These are phyloP conservation scores for Nomada goodeniana DNA, from an alignment of 2,888 invertebrate genomes.

Conservation along the genomic window DNA sequence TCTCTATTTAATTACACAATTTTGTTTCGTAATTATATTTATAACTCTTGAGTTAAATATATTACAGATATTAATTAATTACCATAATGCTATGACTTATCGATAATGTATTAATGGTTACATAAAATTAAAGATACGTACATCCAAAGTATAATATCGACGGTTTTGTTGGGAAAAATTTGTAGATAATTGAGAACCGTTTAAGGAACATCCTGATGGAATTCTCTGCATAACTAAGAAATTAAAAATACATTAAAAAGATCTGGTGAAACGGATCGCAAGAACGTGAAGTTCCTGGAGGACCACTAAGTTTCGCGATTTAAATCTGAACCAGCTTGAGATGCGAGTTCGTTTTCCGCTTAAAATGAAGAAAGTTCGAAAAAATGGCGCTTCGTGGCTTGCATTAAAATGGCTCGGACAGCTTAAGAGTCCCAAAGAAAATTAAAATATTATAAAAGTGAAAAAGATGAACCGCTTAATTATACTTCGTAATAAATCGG, in stretches of 20 bases:
- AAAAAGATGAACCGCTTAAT: too few relatives aligned
- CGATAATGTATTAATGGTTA: too few relatives aligned
- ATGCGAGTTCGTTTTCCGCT: not conserved
- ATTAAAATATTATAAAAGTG: not conserved
- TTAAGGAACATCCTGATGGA: not conserved
- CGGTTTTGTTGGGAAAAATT: too few relatives aligned
- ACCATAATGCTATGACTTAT: too few relatives aligned
- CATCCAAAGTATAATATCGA: too few relatives aligned
- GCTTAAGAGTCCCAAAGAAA: conserved; percentile 1
- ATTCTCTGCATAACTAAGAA: not conserved
- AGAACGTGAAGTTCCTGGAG: not conserved
- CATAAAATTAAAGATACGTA: too few relatives aligned
- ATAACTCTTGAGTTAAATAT: too few relatives aligned
- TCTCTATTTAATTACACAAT: too few relatives aligned
- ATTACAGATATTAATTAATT: too few relatives aligned
- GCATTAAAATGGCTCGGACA: not conserved
- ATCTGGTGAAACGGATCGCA: not conserved
- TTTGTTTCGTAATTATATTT: too few relatives aligned
- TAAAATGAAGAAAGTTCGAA: conserved; percentile 6
- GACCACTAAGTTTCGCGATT: not conserved
- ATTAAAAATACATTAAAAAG: not conserved
- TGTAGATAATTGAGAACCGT: not conserved
- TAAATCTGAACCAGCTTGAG: not conserved
- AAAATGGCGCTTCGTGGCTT: not conserved
- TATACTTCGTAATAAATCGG: too few relatives aligned